A percentile compares a stretch with the other conserved stretches of the same genome.
Evolutionary conservation across 2,888 invertebrate species (phyloP).

Genomic region (Globia sparganii): DNA sequence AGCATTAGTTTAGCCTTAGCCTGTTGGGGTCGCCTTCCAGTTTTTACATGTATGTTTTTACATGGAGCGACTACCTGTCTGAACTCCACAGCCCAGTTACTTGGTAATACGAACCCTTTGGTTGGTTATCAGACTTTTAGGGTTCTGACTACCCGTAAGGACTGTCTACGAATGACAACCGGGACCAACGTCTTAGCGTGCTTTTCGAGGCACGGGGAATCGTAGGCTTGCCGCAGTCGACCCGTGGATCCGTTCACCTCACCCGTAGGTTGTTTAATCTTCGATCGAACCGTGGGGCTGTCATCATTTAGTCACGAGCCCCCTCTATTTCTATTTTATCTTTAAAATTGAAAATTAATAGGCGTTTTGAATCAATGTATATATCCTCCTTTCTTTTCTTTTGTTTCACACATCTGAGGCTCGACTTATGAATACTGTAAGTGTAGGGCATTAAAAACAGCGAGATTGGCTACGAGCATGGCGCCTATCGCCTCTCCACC

Average conservation of each 20-base stretch:
- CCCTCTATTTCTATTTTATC: not conserved
- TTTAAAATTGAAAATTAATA: not conserved
- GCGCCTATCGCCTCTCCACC: slow-evolving; percentile 70
- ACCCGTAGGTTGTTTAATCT: not conserved
- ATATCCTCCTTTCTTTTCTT: not conserved
- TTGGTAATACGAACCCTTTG: not conserved
- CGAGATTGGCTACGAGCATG: slow-evolving; percentile 63
- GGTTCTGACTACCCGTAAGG: not conserved
- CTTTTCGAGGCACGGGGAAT: not conserved
- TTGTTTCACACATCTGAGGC: not conserved
- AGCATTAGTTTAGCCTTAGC: not conserved
- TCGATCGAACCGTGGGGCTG: not conserved
- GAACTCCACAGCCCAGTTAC: not conserved
- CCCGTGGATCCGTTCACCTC: too few species aligned
- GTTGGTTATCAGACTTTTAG: not conserved
- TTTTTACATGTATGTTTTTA: not conserved
- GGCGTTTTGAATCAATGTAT: too few species aligned
- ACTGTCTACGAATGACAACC: not conserved
- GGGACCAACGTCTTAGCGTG: not conserved
- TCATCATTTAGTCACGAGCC: not conserved
- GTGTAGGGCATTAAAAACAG: slow-evolving; percentile 61
- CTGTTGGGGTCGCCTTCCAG: not conserved
- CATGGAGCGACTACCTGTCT: not conserved
- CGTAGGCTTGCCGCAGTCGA: too few species aligned
- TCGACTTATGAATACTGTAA: slow-evolving; percentile 43